phyloP scores from a whole-genome alignment of 2,888 invertebrate genomes.

The Drosophila helvetica region DNA sequence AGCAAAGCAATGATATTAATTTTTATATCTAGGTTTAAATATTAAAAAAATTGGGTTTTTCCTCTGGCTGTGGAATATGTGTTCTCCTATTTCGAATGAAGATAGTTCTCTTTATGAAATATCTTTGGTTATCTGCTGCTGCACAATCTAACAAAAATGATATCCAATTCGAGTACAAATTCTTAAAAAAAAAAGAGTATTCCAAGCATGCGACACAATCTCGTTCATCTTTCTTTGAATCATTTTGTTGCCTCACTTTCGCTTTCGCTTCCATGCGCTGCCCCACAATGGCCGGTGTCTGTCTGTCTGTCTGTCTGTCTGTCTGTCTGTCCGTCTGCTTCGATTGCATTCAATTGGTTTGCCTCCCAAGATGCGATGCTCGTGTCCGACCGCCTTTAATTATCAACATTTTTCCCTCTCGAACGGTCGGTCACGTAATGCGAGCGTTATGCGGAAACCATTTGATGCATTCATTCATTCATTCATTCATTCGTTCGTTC shows the following conservation, averaged over 20 bases:
- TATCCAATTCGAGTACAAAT: too few relatives aligned
- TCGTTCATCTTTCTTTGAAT: constrained; percentile 24
- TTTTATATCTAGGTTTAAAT: too few relatives aligned
- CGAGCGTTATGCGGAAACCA: constrained; percentile 31
- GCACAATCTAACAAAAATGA: too few relatives aligned
- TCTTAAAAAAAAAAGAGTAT: neutral
- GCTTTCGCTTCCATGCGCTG: constrained; percentile 20
- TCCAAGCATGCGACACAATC: constrained; percentile 9
- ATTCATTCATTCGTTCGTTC: too few relatives aligned
- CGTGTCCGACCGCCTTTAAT: constrained; percentile 42
- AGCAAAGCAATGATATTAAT: too few relatives aligned
- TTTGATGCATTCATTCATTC: constrained; percentile 14
- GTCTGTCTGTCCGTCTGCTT: constrained; percentile 38
- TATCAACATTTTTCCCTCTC: constrained; percentile 52
- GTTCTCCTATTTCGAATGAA: too few relatives aligned
- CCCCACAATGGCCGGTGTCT: constrained; percentile 24
- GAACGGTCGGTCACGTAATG: constrained; percentile 41
- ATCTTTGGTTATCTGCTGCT: too few relatives aligned
- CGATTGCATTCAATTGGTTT: constrained; percentile 61
- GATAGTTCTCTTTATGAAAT: too few relatives aligned
- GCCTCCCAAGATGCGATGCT: constrained; percentile 48
- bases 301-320: neutral
- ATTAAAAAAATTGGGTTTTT: too few relatives aligned
- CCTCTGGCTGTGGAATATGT: too few relatives aligned
- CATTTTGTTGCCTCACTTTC: constrained; percentile 22